Percentiles rank a stretch among this genome's conserved stretches.
phyloP scores from a whole-genome alignment of 2,888 invertebrate genomes.

The Erebia ligea region DNA sequence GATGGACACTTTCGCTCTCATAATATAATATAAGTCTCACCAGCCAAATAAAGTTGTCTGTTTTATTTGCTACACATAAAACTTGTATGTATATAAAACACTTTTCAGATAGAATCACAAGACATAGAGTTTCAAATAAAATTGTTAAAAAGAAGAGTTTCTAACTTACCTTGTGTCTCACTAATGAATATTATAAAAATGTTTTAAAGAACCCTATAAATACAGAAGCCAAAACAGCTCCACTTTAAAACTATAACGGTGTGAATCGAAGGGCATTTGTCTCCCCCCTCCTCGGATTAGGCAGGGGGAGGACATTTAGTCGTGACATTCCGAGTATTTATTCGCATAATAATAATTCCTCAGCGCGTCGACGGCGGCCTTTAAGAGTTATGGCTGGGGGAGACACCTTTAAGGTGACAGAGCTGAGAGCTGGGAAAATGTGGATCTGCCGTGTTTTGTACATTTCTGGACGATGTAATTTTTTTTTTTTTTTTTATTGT shows the following conservation, averaged over 20 bases:
- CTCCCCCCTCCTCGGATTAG: conserved; percentile 46
- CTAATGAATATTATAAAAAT: too few species aligned
- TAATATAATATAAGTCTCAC: too few species aligned
- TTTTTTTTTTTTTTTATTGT: too few species aligned
- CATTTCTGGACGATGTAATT: too few species aligned
- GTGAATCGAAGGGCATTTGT: conserved; percentile 60
- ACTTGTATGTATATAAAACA: too few species aligned
- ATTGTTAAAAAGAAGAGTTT: too few species aligned
- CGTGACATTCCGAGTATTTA: conserved; percentile 86
- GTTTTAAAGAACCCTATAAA: background rate
- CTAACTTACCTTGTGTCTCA: too few species aligned
- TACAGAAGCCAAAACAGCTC: conserved; percentile 45
- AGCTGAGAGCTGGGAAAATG: conserved; percentile 42
- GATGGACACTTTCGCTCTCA: too few species aligned
- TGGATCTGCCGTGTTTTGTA: conserved; percentile 49
- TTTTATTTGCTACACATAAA: too few species aligned
- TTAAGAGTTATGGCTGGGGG: conserved; percentile 77
- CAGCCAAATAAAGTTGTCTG: too few species aligned
- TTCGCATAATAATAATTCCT: conserved; percentile 86
- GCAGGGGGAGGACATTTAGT: conserved; percentile 81
- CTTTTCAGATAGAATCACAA: too few species aligned
- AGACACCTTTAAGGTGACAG: conserved; percentile 76
- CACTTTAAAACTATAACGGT: conserved; percentile 63
- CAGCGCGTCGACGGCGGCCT: conserved; percentile 78
- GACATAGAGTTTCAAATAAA: too few species aligned